phyloP scores from a whole-genome alignment of 92 coral and sea anemone species.

The Zoanthus sansibaricus region DNA sequence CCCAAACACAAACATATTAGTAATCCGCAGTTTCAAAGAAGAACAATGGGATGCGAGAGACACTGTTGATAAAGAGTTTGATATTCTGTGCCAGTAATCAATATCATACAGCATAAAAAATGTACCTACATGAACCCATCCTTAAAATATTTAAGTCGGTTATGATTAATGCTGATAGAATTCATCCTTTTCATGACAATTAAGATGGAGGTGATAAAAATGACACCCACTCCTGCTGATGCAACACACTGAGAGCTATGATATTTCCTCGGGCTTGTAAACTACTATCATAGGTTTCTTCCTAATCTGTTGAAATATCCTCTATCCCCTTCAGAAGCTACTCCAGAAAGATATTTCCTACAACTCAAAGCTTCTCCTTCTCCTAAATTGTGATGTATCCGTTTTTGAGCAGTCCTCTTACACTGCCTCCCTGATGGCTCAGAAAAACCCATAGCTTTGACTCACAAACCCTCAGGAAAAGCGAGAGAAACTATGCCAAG shows the following conservation, averaged over 20 bases:
- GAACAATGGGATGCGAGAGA: background rate
- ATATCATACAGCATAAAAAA: constrained; percentile 28
- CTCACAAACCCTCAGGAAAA: background rate
- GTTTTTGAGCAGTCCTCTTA: constrained; percentile 46
- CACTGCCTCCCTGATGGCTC: constrained; percentile 49
- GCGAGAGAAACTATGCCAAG: constrained; percentile 38
- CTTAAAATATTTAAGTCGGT: too few species aligned
- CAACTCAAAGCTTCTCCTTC: background rate
- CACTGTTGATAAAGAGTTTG: background rate
- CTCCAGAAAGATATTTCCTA: constrained; percentile 11
- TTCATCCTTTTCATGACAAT: constrained; percentile 2
- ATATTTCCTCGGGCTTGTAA: background rate
- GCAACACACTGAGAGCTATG: background rate
- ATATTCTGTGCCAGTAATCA: background rate
- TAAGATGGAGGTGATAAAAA: background rate
- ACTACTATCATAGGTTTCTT: constrained; percentile 34
- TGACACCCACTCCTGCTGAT: background rate
- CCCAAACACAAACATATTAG: background rate
- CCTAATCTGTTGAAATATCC: constrained; percentile 2
- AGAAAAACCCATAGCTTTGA: constrained; percentile 46
- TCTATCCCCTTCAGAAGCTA: constrained; percentile 43
- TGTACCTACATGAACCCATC: constrained; percentile 23
- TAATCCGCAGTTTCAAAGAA: background rate
- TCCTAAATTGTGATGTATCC: constrained; percentile 19
- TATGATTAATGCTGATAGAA: background rate